These are phyloP conservation scores for Acyrthosiphon pisum DNA, from an alignment of 1,140 invertebrate species.

Conservation along the genomic window DNA sequence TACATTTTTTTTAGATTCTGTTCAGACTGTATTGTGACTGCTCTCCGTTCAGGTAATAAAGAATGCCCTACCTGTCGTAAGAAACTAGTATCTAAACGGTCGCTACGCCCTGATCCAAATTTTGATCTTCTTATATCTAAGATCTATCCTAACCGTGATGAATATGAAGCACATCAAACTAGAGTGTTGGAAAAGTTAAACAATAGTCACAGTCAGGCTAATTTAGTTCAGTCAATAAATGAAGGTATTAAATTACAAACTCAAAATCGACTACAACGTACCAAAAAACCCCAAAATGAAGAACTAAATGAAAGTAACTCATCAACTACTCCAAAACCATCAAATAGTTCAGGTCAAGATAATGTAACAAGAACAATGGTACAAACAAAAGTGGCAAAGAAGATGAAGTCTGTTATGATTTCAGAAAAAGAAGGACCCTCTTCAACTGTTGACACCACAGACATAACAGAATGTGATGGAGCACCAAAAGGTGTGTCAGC, in stretches of 20 bases:
- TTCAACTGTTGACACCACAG: conserved; percentile 36
- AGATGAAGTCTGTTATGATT: conserved; percentile 13
- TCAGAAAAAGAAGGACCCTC: conserved; percentile 12
- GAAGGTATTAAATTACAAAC: conserved; percentile 94
- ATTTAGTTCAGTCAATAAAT: conserved; percentile 91
- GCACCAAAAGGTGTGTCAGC: neutral
- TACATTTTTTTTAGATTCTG: conserved; percentile 72
- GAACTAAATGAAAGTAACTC: conserved; percentile 31
- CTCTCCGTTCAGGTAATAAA: conserved; percentile 97
- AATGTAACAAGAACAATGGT: conserved; percentile 44
- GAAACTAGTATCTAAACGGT: conserved; percentile 97
- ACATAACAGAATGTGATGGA: conserved; percentile 35
- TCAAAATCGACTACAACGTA: conserved; percentile 82
- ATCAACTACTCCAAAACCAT: neutral
- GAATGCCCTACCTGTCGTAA: conserved; percentile 99
- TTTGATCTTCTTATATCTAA: conserved; percentile 98
- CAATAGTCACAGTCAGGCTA: conserved; percentile 91
- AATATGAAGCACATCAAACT: conserved; percentile 96
- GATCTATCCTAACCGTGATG: conserved; percentile 96
- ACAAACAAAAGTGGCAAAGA: conserved; percentile 31
- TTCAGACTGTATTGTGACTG: conserved; percentile 98
- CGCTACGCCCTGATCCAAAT: conserved; percentile 95
- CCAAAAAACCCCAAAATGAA: conserved; percentile 70
- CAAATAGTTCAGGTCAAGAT: neutral
- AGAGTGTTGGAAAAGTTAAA: conserved; percentile 91